A percentile compares a stretch with the other conserved stretches of the same genome.
Conservation (phyloP, 2,888 invertebrate genomes). For the Trichacis sp. region DNA sequence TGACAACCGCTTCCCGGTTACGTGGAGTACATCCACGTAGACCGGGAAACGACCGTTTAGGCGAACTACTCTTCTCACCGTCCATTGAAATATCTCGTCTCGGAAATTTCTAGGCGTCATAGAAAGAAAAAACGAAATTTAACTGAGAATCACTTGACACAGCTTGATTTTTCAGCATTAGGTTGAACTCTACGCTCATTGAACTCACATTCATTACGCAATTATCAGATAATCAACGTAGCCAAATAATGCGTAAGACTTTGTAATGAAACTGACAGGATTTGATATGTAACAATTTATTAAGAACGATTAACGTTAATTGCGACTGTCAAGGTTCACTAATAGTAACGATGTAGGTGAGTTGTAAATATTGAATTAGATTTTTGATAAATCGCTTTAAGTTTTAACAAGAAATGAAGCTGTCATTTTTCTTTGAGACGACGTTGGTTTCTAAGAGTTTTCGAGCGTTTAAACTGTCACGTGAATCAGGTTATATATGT, state of each 20-base stretch:
- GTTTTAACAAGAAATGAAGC: no score
- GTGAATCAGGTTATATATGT: no score
- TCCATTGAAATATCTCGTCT: slow-evolving; percentile 56
- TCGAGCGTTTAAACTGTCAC: no score
- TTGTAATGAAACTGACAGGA: neutral
- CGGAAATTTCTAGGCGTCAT: slow-evolving; percentile 36
- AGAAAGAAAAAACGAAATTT: neutral
- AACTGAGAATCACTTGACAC: neutral
- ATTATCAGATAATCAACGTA: slow-evolving; percentile 1
- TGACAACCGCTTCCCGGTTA: slow-evolving; percentile 88
- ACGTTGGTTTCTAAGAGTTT: no score
- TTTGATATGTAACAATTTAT: slow-evolving; percentile 5
- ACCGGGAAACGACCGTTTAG: slow-evolving; percentile 89
- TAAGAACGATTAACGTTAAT: neutral
- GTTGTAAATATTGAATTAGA: slow-evolving; percentile 3
- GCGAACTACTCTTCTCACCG: slow-evolving; percentile 59
- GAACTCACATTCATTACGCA: slow-evolving; percentile 1
- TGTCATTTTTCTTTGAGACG: no score
- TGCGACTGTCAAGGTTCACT: neutral
- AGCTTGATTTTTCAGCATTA: neutral
- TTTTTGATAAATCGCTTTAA: neutral
- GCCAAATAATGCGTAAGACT: neutral
- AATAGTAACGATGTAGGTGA: neutral
- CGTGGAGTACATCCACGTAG: slow-evolving; percentile 93
- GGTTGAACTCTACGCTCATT: neutral